Conservation (phyloP, 2,888 invertebrate species). For the Cacoxenus indagator region DNA sequence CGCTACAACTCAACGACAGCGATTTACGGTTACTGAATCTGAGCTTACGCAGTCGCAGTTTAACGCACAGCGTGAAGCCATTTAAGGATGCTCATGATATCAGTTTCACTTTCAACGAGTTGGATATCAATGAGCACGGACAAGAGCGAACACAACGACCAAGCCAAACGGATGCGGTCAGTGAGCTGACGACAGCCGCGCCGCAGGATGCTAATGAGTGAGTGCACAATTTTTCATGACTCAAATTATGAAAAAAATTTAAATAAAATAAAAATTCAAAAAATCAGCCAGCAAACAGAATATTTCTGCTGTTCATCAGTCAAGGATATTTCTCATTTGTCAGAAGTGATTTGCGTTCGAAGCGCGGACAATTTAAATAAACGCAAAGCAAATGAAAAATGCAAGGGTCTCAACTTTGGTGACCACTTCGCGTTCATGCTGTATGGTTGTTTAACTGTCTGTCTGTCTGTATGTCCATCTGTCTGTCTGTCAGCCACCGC, state of each 20-base stretch:
- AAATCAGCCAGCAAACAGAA: not conserved
- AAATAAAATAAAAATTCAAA: not conserved
- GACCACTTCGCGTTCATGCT: not conserved
- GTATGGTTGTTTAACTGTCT: not conserved
- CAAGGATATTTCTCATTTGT: constrained; percentile 53
- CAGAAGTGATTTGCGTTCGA: constrained; percentile 51
- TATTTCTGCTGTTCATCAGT: not conserved
- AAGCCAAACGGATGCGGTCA: constrained; percentile 42
- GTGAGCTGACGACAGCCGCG: constrained; percentile 23
- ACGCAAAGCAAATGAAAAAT: constrained; percentile 47
- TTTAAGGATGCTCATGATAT: constrained; percentile 66
- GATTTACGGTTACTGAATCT: constrained; percentile 69
- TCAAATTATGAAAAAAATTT: no score
- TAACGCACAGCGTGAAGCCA: constrained; percentile 67
- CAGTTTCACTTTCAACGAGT: constrained; percentile 70
- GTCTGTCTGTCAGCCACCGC: not conserved
- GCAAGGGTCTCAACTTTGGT: not conserved
- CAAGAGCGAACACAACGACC: not conserved
- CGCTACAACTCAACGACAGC: constrained; percentile 64
- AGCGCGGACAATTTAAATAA: constrained; percentile 58
- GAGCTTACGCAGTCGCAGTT: constrained; percentile 66
- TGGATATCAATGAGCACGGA: constrained; percentile 38
- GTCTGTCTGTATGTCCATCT: not conserved
- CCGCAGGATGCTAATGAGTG: constrained; percentile 63
- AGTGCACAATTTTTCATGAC: constrained; percentile 43